Base-by-base conservation (phyloP, 2,888 invertebrate species). In the Anthrax anthrax region DNA sequence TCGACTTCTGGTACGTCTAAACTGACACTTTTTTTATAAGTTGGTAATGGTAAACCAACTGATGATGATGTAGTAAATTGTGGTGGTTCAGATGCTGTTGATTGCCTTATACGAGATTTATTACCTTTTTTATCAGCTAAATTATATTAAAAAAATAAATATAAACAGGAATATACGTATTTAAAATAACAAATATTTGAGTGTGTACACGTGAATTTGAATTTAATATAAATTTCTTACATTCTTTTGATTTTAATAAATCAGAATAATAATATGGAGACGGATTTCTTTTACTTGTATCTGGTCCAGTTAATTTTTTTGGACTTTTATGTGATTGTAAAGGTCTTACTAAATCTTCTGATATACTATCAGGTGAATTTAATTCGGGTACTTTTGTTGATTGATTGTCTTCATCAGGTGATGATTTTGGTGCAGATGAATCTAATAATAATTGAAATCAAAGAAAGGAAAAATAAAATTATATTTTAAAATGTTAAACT, bases 251-350 rank as follows among this genome's bases (percentile, higher is more conserved):
- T 56, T 77, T 76, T 50, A 83, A 79, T 44, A 86, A 67, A 60
- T 86, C 86, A 1, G 84, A 83, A 76, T 86, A 86, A 58, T 86
- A 86, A 61, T 86, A 86, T 1, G 86, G 85, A 47, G 85, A 86
- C 13, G 84, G 84, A 60, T 85, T 84, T 34, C 84, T 74, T 61
- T 73, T 74, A 49, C 59, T 60, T 51, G 59, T 56, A 52, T 62
- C 60, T n/a, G 58, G 43, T 19, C 50, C 50, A 37, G 61, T 57
- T 48, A 60, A 41, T 55, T 67, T 65, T 45, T 65, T 63, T 18
- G 69, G 65, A 55, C 66, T 65, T 45, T 66, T 62, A 50, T 66
- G 60, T 16, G 63, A 56, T 47, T 72, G 70, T 52, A 72, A 55
- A 37, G 72, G 70, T 50, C 63, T 61, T 44, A 72, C 65, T 49